Conservation (phyloP, 2,888 invertebrate species). For the Ariolimax columbianus region DNA sequence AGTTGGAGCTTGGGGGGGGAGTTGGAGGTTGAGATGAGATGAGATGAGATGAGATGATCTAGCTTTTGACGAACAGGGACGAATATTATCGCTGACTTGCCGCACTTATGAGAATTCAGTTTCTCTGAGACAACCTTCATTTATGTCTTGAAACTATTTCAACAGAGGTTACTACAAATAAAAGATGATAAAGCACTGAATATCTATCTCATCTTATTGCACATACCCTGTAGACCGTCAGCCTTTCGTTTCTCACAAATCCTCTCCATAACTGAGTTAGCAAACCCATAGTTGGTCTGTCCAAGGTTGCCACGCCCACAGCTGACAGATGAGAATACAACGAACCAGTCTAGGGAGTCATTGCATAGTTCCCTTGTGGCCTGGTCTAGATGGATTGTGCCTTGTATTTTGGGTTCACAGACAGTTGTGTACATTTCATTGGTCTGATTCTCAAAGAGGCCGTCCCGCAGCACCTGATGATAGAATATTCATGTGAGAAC, state of each 20-base stretch:
- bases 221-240: conserved; percentile 88
- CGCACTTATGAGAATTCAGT: too few relatives aligned
- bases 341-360: conserved; percentile 89
- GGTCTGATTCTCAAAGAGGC: conserved; percentile 90
- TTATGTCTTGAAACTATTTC: too few relatives aligned
- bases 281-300: conserved; percentile 97
- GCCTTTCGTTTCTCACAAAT: conserved; percentile 91
- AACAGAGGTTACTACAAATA: too few relatives aligned
- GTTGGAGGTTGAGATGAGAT: too few relatives aligned
- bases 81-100: too few relatives aligned
- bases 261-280: conserved; percentile 98
- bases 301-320: conserved; percentile 98
- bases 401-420: conserved; percentile 90
- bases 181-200: too few relatives aligned
- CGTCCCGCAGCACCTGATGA: conserved; percentile 88
- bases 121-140: too few relatives aligned
- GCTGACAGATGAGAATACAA: conserved; percentile 96
- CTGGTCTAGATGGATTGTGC: conserved; percentile 89
- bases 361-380: conserved; percentile 88
- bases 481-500: too few relatives aligned
- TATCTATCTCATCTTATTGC: too few relatives aligned
- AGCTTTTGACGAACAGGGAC: too few relatives aligned
- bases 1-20: too few relatives aligned
- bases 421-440: conserved; percentile 88
- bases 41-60: too few relatives aligned